Evolutionary conservation across 2,113 vertebrate species (phyloP).

Genomic region (Cisticola juncidis): DNA sequence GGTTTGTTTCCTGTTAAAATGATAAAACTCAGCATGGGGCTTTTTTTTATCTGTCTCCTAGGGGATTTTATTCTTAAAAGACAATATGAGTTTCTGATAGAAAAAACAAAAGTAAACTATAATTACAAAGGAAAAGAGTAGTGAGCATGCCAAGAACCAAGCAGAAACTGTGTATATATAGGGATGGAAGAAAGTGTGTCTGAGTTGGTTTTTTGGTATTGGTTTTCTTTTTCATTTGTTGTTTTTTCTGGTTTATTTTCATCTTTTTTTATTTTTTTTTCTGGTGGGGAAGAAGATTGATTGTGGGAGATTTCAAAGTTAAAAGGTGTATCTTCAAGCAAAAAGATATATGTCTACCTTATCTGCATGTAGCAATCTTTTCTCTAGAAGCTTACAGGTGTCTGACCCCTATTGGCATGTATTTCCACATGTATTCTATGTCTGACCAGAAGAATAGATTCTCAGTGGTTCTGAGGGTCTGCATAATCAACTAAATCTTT

Average conservation of each 20-base stretch:
- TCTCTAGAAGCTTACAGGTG: not conserved
- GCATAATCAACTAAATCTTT: not conserved
- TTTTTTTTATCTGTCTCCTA: not conserved
- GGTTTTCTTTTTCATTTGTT: not conserved
- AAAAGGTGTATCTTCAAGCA: not conserved
- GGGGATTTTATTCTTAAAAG: not conserved
- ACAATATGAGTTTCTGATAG: not conserved
- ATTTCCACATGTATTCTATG: not conserved
- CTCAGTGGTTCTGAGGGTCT: not conserved
- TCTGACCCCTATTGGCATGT: not conserved
- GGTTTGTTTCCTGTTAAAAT: not conserved
- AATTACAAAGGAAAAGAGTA: not conserved
- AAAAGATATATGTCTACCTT: not conserved
- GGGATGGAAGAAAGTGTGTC: not conserved
- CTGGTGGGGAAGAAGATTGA: not conserved
- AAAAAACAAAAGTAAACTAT: not conserved
- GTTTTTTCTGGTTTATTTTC: not conserved
- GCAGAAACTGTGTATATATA: not conserved
- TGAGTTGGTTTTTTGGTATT: fast-evolving
- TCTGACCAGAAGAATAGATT: not conserved
- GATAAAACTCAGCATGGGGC: not conserved
- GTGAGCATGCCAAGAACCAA: not conserved
- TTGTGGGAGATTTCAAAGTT: not conserved
- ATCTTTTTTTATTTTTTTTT: not conserved
- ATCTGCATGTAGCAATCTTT: not conserved